Base-by-base conservation (phyloP, 2,888 invertebrate species). In the Germaria angustata region DNA sequence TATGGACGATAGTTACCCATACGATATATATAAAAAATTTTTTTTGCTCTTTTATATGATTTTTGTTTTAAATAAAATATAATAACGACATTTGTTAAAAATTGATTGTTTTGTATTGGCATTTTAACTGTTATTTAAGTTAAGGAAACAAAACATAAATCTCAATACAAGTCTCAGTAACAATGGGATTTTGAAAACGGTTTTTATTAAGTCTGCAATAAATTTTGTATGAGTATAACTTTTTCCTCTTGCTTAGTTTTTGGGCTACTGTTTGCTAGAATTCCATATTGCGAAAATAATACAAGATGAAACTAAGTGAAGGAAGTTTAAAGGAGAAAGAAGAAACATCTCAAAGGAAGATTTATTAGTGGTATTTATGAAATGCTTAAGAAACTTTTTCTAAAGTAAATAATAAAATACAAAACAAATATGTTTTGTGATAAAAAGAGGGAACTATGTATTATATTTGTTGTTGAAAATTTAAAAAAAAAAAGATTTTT, bases 91-190 rank as follows among this genome's bases (percentile, higher is more conserved):
- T 80, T 80, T 76, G 76, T 51, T 72, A 57, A 41, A 55, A 65
- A 65, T 53, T 36, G 61, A 80, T 75, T 75, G 80, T 65, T 69
- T 80, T 69, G 36, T 75, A 55, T 80, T 80, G 80, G 63, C 69
- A 69, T 75, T 76, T 65, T 76, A 80, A 76, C 69, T 65, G 69
- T 76, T 78, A 63, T 76, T 76, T 76, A 57, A 80, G 65, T 71
- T 76, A 24, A 71, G 24, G 22, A 44, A 57, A 71, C 65, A 71
- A 76, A 46, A 76, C 69, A 76, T 80, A 80, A 80, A 76, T 80
- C 76, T 65, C 49, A 57, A 71, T 71, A 68, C 51, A 71, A 57
- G 20, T 76, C 22, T 22, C 57, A 24, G 13, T 39, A 76, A 71
- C 76, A 80, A 80, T 80, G 59, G 76, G 34, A 71, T 80, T 71